phyloP scores from a whole-genome alignment of 1,140 invertebrate species.

The Heliconius hermathena region DNA sequence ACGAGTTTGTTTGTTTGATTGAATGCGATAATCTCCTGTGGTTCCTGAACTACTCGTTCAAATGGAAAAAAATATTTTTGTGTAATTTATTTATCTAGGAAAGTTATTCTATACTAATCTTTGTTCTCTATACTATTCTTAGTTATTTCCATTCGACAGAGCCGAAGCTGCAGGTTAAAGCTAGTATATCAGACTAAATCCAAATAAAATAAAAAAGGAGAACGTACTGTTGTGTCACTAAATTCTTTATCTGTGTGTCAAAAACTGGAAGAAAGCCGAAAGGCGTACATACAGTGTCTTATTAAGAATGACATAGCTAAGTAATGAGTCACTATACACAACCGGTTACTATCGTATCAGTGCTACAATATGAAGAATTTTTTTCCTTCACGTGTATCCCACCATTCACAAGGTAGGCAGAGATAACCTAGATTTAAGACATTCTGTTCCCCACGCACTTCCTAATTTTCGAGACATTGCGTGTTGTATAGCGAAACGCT shows the following conservation, averaged over 20 bases:
- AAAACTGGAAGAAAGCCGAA: background rate
- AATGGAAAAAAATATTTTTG: too few relatives aligned
- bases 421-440: background rate
- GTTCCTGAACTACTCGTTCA: too few relatives aligned
- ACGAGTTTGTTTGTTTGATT: too few relatives aligned
- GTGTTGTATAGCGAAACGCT: background rate
- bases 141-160: too few relatives aligned
- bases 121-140: too few relatives aligned
- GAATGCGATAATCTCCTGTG: too few relatives aligned
- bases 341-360: background rate
- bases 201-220: too few relatives aligned
- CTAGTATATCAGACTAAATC: too few relatives aligned
- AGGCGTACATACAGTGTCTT: background rate
- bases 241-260: background rate
- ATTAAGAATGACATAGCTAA: background rate
- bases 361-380: background rate
- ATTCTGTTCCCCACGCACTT: background rate
- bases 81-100: too few relatives aligned
- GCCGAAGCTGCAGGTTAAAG: too few relatives aligned
- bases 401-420: background rate
- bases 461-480: background rate
- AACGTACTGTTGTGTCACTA: background rate
- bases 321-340: background rate
- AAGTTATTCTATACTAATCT: too few relatives aligned
- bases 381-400: background rate